These are phyloP conservation scores for Chascanopsetta lugubris DNA, from an alignment of 2,113 vertebrate species.

Conservation along the genomic window DNA sequence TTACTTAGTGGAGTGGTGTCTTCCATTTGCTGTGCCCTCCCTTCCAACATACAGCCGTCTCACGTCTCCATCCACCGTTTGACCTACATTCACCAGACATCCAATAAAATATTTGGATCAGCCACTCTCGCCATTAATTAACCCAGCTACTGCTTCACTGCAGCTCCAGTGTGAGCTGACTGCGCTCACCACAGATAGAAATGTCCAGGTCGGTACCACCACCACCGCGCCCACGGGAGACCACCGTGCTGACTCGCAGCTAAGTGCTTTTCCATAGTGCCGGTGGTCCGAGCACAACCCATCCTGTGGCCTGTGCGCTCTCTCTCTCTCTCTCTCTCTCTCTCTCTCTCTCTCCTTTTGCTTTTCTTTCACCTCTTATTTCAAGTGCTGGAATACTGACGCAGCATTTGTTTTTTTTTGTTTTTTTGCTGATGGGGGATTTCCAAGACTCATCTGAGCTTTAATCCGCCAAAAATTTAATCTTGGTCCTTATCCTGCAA, in stretches of 20 bases:
- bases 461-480: not conserved
- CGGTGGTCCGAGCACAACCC: constrained; percentile 42
- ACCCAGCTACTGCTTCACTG: constrained; percentile 25
- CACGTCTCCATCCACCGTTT: not conserved
- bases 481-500: not conserved
- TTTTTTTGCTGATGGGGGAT: not conserved
- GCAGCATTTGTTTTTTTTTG: not conserved
- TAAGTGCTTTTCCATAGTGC: constrained; percentile 42
- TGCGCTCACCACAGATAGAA: constrained; percentile 31
- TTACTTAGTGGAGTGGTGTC: not conserved
- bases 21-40: not conserved
- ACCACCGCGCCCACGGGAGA: constrained; percentile 20
- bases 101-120: constrained; percentile 31
- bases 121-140: constrained; percentile 20
- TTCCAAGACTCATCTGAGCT: not conserved
- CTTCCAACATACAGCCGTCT: not conserved
- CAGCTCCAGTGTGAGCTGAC: constrained; percentile 13
- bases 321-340: constrained; percentile 1
- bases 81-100: constrained; percentile 2
- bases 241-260: constrained; percentile 31
- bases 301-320: constrained; percentile 4
- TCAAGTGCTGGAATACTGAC: constrained; percentile 1
- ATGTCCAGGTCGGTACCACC: constrained; percentile 29
- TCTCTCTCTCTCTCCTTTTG: not conserved
- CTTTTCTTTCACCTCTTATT: constrained; percentile 4